A percentile compares a stretch with the other conserved stretches of the same genome.
phyloP scores from a whole-genome alignment of 2,113 vertebrate genomes.

The Ailurus styani region DNA sequence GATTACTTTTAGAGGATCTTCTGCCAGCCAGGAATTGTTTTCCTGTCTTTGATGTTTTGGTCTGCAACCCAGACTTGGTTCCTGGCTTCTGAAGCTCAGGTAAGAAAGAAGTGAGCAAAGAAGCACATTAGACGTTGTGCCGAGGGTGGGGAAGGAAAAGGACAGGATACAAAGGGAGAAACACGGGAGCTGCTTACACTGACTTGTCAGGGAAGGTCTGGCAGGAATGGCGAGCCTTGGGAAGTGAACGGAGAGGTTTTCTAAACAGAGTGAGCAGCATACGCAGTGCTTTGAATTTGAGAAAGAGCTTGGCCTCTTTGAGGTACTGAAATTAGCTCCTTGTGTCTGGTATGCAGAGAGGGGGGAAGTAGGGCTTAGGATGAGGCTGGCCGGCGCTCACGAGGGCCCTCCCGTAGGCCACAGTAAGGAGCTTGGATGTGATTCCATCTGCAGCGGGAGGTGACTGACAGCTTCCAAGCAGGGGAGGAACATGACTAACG shows the following conservation, averaged over 20 bases:
- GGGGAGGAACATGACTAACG: background rate
- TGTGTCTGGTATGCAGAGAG: background rate
- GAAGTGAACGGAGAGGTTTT: background rate
- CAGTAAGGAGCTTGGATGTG: background rate
- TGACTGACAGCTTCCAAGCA: background rate
- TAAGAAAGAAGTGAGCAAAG: background rate
- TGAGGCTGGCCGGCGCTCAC: background rate
- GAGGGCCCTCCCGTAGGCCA: fast-evolving
- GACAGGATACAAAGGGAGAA: background rate
- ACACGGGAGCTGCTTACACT: no score
- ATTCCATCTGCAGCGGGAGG: background rate
- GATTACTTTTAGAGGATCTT: background rate
- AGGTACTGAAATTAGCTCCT: background rate
- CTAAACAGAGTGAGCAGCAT: background rate
- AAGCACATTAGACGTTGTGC: background rate
- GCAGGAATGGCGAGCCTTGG: background rate
- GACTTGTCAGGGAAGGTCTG: background rate
- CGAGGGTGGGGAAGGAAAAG: background rate
- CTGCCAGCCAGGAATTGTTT: background rate
- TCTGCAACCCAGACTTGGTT: background rate
- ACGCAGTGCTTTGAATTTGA: background rate
- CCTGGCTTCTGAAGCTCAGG: background rate
- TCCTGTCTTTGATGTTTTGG: background rate
- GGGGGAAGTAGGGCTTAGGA: fast-evolving
- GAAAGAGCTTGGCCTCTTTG: background rate